These are phyloP conservation scores for Syrrhaptes paradoxus DNA, from an alignment of 2,113 vertebrate genomes.

Conservation along the genomic window DNA sequence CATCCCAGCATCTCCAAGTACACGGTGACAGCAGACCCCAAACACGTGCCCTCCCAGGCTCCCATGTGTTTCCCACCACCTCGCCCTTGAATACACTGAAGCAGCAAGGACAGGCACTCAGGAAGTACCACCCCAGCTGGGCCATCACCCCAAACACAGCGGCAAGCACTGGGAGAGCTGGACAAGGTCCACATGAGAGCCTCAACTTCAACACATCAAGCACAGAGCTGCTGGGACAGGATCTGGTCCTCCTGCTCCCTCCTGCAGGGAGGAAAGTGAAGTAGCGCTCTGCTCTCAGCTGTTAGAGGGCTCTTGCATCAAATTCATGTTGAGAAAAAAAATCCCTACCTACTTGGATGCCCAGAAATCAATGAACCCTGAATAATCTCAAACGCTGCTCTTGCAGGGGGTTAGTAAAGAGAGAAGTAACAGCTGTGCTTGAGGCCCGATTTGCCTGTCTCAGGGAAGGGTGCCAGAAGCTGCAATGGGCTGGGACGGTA, in stretches of 20 bases:
- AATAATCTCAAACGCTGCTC: background rate
- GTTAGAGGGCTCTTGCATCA: background rate
- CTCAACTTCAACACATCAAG: accelerated
- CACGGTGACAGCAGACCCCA: background rate
- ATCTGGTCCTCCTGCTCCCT: background rate
- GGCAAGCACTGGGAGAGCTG: background rate
- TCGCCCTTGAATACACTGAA: background rate
- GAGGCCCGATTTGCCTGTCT: background rate
- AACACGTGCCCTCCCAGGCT: background rate
- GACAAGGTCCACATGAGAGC: background rate
- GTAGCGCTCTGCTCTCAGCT: background rate
- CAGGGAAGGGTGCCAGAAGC: background rate
- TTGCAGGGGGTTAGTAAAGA: background rate
- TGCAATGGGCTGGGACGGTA: background rate
- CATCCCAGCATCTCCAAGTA: background rate
- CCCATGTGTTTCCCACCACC: accelerated
- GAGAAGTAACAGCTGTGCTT: background rate
- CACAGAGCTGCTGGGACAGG: background rate
- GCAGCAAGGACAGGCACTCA: background rate
- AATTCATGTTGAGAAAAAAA: background rate
- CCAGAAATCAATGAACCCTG: background rate
- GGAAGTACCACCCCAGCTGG: background rate
- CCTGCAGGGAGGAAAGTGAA: background rate
- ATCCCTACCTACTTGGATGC: background rate
- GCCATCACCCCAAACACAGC: background rate